Percentiles rank a stretch among this genome's conserved stretches.
Evolutionary conservation across 1,140 invertebrate species (phyloP).

Genomic region (Antheraea pernyi): DNA sequence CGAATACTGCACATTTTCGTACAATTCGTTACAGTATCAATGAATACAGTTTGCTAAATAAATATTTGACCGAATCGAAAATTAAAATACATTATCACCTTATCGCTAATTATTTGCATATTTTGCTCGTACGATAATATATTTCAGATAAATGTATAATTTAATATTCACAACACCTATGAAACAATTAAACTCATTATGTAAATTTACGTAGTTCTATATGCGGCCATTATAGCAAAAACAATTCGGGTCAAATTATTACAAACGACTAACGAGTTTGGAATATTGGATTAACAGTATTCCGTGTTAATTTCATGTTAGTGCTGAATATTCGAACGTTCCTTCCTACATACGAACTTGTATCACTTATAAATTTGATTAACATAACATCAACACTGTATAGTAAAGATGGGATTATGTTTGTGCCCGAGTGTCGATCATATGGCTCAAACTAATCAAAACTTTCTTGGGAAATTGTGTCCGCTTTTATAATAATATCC

Average conservation of each 20-base stretch:
- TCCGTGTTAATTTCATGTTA: neutral
- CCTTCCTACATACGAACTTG: too few relatives aligned
- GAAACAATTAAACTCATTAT: conserved; percentile 3
- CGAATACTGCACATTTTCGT: too few relatives aligned
- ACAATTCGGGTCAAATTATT: neutral
- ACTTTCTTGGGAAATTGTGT: too few relatives aligned
- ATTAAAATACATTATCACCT: neutral
- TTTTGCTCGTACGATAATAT: neutral
- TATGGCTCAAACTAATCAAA: too few relatives aligned
- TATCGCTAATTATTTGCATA: neutral
- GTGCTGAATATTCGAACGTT: neutral
- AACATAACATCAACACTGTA: too few relatives aligned
- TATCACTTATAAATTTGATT: too few relatives aligned
- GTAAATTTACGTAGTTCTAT: neutral
- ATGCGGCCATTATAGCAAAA: neutral
- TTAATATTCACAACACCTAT: neutral
- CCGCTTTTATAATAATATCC: too few relatives aligned
- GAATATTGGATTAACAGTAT: neutral
- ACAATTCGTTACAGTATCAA: too few relatives aligned
- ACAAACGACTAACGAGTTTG: neutral
- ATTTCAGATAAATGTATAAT: too few relatives aligned
- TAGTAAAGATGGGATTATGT: too few relatives aligned
- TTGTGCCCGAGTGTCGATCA: too few relatives aligned
- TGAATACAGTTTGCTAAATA: neutral
- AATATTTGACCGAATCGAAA: neutral